Evolutionary conservation across 2,797 vertebrate species (phyloP).

Genomic region (Pseudopleuronectes americanus): DNA sequence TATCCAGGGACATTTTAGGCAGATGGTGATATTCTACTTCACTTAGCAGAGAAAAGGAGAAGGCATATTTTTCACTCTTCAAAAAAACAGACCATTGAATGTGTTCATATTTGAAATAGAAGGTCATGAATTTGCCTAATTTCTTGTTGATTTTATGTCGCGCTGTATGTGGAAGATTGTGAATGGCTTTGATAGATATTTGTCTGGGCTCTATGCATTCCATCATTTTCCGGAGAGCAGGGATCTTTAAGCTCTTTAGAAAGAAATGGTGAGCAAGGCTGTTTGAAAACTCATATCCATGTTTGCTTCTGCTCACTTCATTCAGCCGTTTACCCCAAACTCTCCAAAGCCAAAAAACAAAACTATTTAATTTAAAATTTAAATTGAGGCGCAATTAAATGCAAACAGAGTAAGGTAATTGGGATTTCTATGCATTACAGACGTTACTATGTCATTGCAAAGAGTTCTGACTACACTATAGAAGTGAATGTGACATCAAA

Average conservation of each 20-base stretch:
- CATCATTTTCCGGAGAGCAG: constrained; percentile 42
- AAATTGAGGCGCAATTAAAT: constrained; percentile 69
- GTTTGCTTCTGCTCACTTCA: constrained; percentile 76
- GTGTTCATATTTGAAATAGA: constrained; percentile 50
- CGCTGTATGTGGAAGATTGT: constrained; percentile 42
- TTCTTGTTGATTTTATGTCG: constrained; percentile 54
- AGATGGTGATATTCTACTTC: constrained; percentile 73
- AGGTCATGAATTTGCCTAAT: constrained; percentile 62
- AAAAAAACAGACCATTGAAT: constrained; percentile 57
- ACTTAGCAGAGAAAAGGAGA: constrained; percentile 56
- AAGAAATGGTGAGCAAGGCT: constrained; percentile 56
- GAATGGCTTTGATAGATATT: constrained; percentile 64
- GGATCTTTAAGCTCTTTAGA: constrained; percentile 61
- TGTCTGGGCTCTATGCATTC: constrained; percentile 41
- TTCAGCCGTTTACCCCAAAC: constrained; percentile 53
- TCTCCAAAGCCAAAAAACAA: constrained; percentile 62
- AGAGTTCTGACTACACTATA: constrained; percentile 11
- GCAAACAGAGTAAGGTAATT: constrained; percentile 39
- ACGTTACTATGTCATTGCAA: constrained; percentile 30
- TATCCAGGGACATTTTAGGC: constrained; percentile 70
- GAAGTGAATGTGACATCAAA: constrained; percentile 10
- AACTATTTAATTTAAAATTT: constrained; percentile 36
- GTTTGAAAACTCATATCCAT: constrained; percentile 73
- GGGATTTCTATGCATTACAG: constrained; percentile 54
- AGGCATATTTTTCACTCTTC: constrained; percentile 58